Evolutionary conservation across 2,888 invertebrate genomes (phyloP).

Genomic region (Geotrupes spiniger): DNA sequence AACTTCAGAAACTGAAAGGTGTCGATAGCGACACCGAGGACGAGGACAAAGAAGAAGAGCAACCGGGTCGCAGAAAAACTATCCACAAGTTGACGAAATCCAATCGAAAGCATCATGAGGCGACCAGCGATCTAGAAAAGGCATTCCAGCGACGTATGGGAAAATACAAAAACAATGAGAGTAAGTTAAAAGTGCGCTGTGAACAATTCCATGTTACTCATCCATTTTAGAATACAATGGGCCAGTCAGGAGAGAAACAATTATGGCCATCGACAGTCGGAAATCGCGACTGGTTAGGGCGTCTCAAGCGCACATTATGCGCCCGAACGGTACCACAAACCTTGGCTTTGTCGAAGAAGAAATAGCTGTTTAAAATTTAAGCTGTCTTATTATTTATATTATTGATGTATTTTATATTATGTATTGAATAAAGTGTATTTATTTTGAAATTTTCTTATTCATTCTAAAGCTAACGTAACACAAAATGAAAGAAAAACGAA

Average conservation of each 20-base stretch:
- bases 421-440: too few relatives aligned
- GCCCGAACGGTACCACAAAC: too few relatives aligned
- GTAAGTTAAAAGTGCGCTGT: constrained; percentile 1
- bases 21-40: constrained; percentile 77
- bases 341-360: too few relatives aligned
- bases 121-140: constrained; percentile 35
- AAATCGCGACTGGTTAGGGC: constrained; percentile 9
- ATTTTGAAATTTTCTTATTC: too few relatives aligned
- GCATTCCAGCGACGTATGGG: constrained; percentile 35
- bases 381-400: too few relatives aligned
- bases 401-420: too few relatives aligned
- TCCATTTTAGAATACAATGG: constrained; percentile 21
- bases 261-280: constrained; percentile 19
- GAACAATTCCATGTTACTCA: neutral
- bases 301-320: too few relatives aligned
- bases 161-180: constrained; percentile 16
- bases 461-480: too few relatives aligned
- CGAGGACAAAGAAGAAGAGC: constrained; percentile 68
- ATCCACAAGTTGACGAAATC: constrained; percentile 65
- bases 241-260: constrained; percentile 28
- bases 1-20: constrained; percentile 77
- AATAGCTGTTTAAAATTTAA: too few relatives aligned
- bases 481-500: too few relatives aligned
- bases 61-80: constrained; percentile 70
- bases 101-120: constrained; percentile 25